These are phyloP conservation scores for Sitophilus oryzae DNA, from an alignment of 1,140 invertebrate species.

Conservation along the genomic window DNA sequence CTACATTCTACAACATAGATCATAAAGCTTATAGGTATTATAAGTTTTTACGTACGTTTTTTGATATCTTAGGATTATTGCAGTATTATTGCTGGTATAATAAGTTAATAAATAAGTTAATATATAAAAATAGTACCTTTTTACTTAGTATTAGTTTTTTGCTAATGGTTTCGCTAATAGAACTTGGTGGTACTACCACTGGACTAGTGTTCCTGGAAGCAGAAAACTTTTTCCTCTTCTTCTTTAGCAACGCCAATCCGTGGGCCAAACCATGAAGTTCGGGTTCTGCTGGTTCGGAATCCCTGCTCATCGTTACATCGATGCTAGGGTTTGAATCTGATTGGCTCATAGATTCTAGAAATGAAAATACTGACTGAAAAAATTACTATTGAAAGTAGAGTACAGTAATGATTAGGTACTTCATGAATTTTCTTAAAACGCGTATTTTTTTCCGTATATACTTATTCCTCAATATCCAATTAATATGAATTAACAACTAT, in stretches of 20 bases:
- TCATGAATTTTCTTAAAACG: too few species aligned
- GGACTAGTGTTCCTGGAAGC: constrained; percentile 64
- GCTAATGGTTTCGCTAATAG: constrained; percentile 28
- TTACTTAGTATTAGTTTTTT: constrained; percentile 28
- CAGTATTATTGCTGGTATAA: too few species aligned
- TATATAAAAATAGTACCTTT: constrained; percentile 34
- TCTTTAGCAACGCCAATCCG: constrained; percentile 63
- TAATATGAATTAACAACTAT: too few species aligned
- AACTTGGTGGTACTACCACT: constrained; percentile 43
- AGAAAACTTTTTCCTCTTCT: constrained; percentile 74
- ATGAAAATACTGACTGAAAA: too few species aligned
- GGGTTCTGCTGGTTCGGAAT: constrained; percentile 21
- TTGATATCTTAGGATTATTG: too few species aligned
- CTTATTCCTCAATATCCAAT: too few species aligned
- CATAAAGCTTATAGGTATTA: too few species aligned
- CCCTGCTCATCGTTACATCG: background rate
- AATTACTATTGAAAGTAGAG: too few species aligned
- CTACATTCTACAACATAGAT: too few species aligned
- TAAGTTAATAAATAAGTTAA: background rate
- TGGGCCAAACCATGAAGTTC: constrained; percentile 41
- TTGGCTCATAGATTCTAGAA: constrained; percentile 28
- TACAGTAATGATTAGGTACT: too few species aligned
- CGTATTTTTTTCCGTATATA: too few species aligned
- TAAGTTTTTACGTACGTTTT: too few species aligned
- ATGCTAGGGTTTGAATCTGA: constrained; percentile 41